Percentiles rank a stretch among this genome's conserved stretches.
These are phyloP conservation scores for Chascanopsetta lugubris DNA, from an alignment of 2,113 vertebrate species.

Conservation along the genomic window DNA sequence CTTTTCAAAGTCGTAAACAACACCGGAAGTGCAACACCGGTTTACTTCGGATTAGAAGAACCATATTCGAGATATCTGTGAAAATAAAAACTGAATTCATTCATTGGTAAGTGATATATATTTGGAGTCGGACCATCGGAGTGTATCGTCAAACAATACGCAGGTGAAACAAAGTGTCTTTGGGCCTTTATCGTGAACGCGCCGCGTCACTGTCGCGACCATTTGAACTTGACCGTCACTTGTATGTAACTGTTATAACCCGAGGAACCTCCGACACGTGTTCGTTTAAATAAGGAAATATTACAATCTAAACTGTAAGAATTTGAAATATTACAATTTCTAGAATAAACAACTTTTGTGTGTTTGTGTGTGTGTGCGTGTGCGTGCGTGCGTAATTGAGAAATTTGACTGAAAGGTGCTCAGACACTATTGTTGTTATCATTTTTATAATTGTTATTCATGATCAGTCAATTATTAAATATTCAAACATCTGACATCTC, in stretches of 20 bases:
- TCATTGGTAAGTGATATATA: neutral
- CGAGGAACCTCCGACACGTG: neutral
- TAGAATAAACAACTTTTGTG: neutral
- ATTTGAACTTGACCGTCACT: constrained; percentile 49
- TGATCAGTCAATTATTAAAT: neutral
- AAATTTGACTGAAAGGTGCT: neutral
- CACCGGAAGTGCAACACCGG: neutral
- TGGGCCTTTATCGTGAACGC: neutral
- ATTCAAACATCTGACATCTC: neutral
- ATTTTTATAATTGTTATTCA: neutral
- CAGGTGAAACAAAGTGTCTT: constrained; percentile 2
- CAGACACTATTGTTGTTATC: neutral
- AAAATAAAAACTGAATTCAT: neutral
- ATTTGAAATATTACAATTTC: neutral
- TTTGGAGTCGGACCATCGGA: neutral
- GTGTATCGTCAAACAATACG: neutral
- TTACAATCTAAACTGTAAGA: neutral
- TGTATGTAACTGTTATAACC: neutral
- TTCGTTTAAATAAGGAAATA: neutral
- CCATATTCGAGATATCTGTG: neutral
- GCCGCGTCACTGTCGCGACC: neutral
- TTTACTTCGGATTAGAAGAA: neutral
- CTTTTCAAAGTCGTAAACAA: constrained; percentile 4
- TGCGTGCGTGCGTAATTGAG: constrained; percentile 16
- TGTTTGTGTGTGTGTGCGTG: constrained; percentile 15